A percentile compares a stretch with the other conserved stretches of the same genome.
These are phyloP conservation scores for Peromyscus attwateri DNA, from an alignment of 2,797 vertebrate genomes.

Conservation along the genomic window DNA sequence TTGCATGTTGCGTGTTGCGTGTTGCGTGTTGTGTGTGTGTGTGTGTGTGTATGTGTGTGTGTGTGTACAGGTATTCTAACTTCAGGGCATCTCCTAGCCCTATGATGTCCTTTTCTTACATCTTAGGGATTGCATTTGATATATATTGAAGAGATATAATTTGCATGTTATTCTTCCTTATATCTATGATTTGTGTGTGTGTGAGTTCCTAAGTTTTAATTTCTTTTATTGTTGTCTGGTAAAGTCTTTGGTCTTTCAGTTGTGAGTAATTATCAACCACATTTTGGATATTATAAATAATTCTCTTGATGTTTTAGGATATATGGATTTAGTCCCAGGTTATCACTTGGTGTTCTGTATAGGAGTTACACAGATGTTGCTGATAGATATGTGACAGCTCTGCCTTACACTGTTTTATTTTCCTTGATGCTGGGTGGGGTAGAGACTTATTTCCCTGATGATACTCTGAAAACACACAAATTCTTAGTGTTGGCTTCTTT, in stretches of 20 bases:
- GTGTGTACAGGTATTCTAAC: neutral
- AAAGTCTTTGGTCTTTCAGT: neutral
- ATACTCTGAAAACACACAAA: neutral
- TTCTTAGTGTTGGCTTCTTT: neutral
- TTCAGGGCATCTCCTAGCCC: neutral
- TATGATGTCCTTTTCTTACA: neutral
- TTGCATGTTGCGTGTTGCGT: too few relatives aligned
- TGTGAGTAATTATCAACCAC: neutral
- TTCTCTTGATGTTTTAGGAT: neutral
- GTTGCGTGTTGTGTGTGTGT: too few relatives aligned
- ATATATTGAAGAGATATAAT: neutral
- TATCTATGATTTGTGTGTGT: neutral
- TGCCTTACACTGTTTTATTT: neutral
- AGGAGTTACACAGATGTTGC: fast-evolving
- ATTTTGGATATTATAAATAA: neutral
- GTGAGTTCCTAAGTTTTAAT: neutral
- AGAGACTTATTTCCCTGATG: neutral
- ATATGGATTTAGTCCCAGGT: neutral
- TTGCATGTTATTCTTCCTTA: neutral
- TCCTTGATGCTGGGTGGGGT: neutral
- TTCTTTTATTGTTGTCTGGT: neutral
- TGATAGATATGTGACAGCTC: neutral
- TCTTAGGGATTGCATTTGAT: neutral
- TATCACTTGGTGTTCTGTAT: too few relatives aligned
- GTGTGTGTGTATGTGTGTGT: too few relatives aligned